Evolutionary conservation across 2,797 vertebrate genomes (phyloP), one percentile per base, ranked within the genome.

Genomic region (Dryobates pubescens): DNA sequence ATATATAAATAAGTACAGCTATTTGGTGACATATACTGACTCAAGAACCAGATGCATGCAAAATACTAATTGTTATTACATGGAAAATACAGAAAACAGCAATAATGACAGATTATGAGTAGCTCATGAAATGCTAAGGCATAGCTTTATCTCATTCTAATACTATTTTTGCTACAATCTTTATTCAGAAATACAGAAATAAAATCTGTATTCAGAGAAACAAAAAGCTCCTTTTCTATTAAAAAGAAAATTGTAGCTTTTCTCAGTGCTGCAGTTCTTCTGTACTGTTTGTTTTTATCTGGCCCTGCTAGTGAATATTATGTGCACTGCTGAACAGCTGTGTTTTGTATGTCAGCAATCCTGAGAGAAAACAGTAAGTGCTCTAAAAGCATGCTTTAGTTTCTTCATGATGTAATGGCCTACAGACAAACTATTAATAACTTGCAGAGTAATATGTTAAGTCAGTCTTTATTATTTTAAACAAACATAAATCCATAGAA

Each of bases 401-500:
- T 93, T 85, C 65, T 65, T 89, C 58, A 26, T 32, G 62, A 87
- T 57, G 51, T 72, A 80, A 91, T 47, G 43, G 73, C 58, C 62
- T 54, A 68, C 5, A 80, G 59, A 56, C 32, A 68, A 91, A 65
- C 4, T 8, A 36, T 88, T 71, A 85, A 58, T 77, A 86, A 88
- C 86, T 69, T 90, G 76, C 65, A 64, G 29, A 68, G 56, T 68
- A 80, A 51, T 73, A 76, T 7, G 4, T 26, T 88, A 24, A 91
- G 56, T 61, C 75, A 80, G 63, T 67, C 62, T 68, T 79, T 47
- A 78, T 22, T 62, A 61, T 72, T 88, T 90, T 61, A 93, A 94
- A 86, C 59, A 77, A 94, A 62, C 19, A 76, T 13, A 83, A 83
- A 78, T 65, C 83, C 68, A 88, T 53, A 74, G 65, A 88, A 93